These are phyloP conservation scores for Vireo altiloquus DNA, from an alignment of 2,113 vertebrate genomes.

Conservation along the genomic window DNA sequence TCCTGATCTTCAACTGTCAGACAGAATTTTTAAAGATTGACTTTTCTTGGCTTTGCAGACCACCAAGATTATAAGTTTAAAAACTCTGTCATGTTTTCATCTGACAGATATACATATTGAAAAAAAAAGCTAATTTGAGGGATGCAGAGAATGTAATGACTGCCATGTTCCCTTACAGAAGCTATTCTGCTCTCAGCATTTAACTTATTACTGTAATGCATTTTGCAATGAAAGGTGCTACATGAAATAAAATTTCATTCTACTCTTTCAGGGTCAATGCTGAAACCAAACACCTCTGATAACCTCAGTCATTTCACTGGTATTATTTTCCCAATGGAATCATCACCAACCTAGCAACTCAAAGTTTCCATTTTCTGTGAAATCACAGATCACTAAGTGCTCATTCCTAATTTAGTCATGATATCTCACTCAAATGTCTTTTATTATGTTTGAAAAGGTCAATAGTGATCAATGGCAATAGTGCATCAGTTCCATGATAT, in stretches of 20 bases:
- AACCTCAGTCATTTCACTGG: not conserved
- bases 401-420: conserved; percentile 24
- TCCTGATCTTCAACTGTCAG: not conserved
- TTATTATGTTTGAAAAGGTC: not conserved
- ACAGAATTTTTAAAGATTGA: not conserved
- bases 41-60: not conserved
- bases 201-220: not conserved
- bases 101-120: not conserved
- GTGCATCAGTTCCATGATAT: not conserved
- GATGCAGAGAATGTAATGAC: not conserved
- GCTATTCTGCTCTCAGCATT: not conserved
- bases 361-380: not conserved
- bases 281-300: not conserved
- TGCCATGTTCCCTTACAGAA: not conserved
- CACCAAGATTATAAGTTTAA: not conserved
- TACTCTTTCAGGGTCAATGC: not conserved
- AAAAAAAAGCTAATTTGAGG: not conserved
- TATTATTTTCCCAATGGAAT: conserved; percentile 8
- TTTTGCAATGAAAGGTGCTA: not conserved
- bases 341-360: not conserved
- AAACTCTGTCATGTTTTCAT: not conserved
- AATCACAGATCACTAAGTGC: not conserved
- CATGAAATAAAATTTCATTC: not conserved
- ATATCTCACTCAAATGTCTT: not conserved
- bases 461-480: not conserved